Conservation (phyloP, 2,113 vertebrate genomes). For the Capreolus pygargus region DNA sequence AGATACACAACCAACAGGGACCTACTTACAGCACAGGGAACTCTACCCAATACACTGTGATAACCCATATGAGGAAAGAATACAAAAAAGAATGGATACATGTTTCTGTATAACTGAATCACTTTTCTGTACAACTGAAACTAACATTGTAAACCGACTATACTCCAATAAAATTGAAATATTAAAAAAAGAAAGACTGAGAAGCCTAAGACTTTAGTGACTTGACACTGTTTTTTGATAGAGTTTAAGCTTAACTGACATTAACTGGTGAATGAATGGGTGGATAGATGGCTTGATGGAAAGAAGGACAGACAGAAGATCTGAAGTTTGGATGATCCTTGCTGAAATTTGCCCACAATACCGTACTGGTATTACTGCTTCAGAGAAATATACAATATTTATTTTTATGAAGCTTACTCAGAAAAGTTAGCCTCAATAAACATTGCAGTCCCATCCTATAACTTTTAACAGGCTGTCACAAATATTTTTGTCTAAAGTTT, state of each 20-base stretch:
- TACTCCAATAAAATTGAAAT: neutral
- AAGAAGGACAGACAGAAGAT: neutral
- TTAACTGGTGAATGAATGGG: neutral
- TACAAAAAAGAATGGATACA: neutral
- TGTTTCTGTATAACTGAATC: neutral
- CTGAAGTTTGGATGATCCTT: neutral
- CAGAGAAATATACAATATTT: neutral
- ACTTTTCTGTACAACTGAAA: neutral
- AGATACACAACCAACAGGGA: neutral
- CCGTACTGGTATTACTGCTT: neutral
- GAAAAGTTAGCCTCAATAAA: conserved; percentile 8
- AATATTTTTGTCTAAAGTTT: neutral
- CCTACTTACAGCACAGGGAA: neutral
- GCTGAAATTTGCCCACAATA: neutral
- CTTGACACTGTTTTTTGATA: neutral
- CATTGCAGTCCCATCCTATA: neutral
- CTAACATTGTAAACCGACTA: neutral
- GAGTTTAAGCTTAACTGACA: neutral
- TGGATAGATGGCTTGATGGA: neutral
- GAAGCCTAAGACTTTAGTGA: neutral
- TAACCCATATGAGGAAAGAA: neutral
- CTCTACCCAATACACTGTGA: neutral
- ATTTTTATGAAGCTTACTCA: neutral
- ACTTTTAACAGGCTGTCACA: neutral
- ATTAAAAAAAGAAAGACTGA: neutral